Base-by-base conservation (phyloP, 1,140 invertebrate genomes). In the Idris sp. region DNA sequence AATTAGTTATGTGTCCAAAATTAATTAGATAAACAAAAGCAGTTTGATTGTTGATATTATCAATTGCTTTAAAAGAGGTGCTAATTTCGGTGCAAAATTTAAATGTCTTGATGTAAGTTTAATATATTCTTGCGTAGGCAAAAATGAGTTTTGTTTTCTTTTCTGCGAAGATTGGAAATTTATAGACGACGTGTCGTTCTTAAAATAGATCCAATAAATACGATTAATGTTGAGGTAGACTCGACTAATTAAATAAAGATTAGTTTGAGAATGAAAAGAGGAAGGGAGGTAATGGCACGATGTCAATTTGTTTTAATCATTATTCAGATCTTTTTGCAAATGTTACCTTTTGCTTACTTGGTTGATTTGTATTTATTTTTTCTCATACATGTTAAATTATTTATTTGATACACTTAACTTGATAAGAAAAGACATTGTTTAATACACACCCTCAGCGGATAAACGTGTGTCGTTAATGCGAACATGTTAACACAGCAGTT, bases 401-500 rank as follows among this genome's bases (percentile, higher is more conserved):
- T n/a, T n/a, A n/a, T 46, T n/a, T 16, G 31, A 28, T 28, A 46
- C n/a, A 46, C 4, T 46, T 36, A 28, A 25, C 9, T 33, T 13
- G 41, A 59, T 46, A 61, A 61, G 51, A 36, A 46, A 38, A 18
- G 43, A 22, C 9, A 49, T 19, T 49, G 35, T 49, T 31, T 31
- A 49, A 26, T 25, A 14, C 25, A 19, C 9, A 18, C 11, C 10
- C 9, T n/a, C n/a, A 7, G 9, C 10, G 31, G 13, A 31, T 15
- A 46, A 46, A 46, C 11, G 44, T 33, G 25, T 30, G 10, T 9
- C 33, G 26, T 15, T 49, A 38, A 40, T 48, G 56, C 35, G 43
- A 48, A 48, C 56, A 61, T 48, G 43, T 61, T 48, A 61, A 49
- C 56, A 40, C 56, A 31, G 48, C n/a, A n/a, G n/a, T 61, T 19